These are phyloP conservation scores for Discoglossus pictus DNA, from an alignment of 2,797 vertebrate genomes.

Conservation along the genomic window DNA sequence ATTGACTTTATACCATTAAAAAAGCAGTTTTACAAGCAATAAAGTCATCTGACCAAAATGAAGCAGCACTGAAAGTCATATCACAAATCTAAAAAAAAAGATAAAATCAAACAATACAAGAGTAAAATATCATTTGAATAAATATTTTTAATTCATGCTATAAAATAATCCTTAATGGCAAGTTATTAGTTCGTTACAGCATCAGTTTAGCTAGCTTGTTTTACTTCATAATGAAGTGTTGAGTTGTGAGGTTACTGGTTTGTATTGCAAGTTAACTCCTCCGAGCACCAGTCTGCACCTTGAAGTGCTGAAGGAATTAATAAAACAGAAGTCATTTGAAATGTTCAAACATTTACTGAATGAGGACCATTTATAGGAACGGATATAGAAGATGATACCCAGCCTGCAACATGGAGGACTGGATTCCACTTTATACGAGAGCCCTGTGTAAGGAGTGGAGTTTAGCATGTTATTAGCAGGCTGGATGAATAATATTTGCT, in stretches of 20 bases:
- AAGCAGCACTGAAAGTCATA: conserved; percentile 82
- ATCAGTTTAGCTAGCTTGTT: conserved; percentile 98
- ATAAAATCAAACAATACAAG: conserved; percentile 84
- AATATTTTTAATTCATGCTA: conserved; percentile 99
- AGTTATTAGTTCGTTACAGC: conserved; percentile 89
- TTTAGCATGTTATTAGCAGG: no score
- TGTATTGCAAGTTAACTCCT: conserved; percentile 78
- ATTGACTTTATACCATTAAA: conserved; percentile 98
- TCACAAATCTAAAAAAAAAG: conserved; percentile 71
- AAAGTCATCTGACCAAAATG: conserved; percentile 77
- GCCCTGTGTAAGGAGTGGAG: no score
- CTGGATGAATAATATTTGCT: no score
- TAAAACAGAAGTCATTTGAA: conserved; percentile 76
- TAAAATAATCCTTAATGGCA: conserved; percentile 99
- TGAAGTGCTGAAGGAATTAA: not conserved
- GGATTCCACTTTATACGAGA: no score
- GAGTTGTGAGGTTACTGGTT: conserved; percentile 98
- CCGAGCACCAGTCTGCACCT: not conserved
- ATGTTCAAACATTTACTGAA: conserved; percentile 68
- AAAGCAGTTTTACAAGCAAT: conserved; percentile 98
- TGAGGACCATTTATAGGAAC: conserved; percentile 42
- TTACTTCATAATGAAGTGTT: conserved; percentile 94
- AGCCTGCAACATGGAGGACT: no score
- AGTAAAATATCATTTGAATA: conserved; percentile 99
- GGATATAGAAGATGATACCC: no score